These are phyloP conservation scores for Steinernema hermaphroditum DNA, from an alignment of 2,888 invertebrate species.

Conservation along the genomic window DNA sequence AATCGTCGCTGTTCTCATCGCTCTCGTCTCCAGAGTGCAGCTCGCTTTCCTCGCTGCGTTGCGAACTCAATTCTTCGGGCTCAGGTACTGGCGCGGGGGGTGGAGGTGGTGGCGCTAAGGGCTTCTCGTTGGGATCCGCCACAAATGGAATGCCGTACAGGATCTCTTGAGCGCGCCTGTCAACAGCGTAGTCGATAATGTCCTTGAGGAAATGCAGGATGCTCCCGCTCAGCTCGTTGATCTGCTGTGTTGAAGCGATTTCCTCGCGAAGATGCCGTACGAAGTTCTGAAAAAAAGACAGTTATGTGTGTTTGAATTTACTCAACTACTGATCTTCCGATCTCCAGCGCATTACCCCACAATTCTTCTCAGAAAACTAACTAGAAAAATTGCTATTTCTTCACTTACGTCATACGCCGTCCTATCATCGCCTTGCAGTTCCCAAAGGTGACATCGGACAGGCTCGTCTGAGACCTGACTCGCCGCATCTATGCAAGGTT, in stretches of 20 bases:
- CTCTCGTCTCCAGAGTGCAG: neutral
- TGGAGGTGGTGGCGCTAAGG: too few species aligned
- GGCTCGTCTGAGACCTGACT: neutral
- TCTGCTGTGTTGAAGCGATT: slow-evolving; percentile 10
- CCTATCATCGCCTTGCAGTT: neutral
- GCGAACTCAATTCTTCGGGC: too few species aligned
- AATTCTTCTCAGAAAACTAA: too few species aligned
- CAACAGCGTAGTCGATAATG: neutral
- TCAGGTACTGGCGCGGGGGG: too few species aligned
- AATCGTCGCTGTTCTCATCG: neutral
- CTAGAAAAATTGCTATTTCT: neutral
- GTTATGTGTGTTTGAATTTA: too few species aligned
- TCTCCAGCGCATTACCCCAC: too few species aligned
- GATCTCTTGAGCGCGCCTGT: neutral
- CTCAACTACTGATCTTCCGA: too few species aligned
- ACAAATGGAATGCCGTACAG: neutral
- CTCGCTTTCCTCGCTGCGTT: neutral
- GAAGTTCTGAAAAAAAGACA: neutral
- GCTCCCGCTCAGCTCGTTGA: slow-evolving; percentile 7
- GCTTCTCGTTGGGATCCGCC: too few species aligned
- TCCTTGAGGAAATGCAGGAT: neutral
- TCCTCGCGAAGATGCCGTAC: neutral
- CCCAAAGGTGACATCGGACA: neutral
- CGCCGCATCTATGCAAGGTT: neutral
- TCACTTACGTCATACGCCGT: neutral